Evolutionary conservation across 2,888 invertebrate genomes (phyloP).

Genomic region (Oligia fasciuncula): DNA sequence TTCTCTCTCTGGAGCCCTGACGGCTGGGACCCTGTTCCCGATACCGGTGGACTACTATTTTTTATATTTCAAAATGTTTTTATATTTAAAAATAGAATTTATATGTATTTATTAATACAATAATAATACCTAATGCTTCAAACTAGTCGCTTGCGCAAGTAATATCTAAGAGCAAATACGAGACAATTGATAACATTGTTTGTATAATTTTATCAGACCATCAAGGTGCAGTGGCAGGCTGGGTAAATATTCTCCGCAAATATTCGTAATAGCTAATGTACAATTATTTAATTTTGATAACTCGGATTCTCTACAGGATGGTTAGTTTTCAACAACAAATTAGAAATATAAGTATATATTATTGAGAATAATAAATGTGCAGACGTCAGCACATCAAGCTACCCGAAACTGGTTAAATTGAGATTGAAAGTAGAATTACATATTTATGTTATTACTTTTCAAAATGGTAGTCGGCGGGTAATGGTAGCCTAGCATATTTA

Average conservation of each 20-base stretch:
- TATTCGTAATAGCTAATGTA: constrained; percentile 71
- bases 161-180: constrained; percentile 70
- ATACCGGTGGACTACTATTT: no score
- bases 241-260: constrained; percentile 72
- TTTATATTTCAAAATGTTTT: no score
- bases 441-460: no score
- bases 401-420: no score
- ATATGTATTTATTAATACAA: no score
- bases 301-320: constrained; percentile 60
- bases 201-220: constrained; percentile 72
- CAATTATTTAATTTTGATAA: constrained; percentile 74
- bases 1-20: no score
- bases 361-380: background rate
- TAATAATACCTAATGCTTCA: constrained; percentile 1
- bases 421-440: no score
- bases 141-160: constrained; percentile 56
- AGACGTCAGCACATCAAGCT: no score
- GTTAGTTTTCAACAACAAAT: constrained; percentile 6
- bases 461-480: no score
- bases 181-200: constrained; percentile 71
- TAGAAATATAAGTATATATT: background rate
- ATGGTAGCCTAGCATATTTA: no score
- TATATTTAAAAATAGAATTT: no score
- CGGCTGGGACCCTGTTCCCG: no score
- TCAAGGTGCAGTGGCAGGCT: constrained; percentile 72